Evolutionary conservation across 2,888 invertebrate genomes (phyloP), one percentile per base, ranked within the genome.

Genomic region (Cantharis lateralis): DNA sequence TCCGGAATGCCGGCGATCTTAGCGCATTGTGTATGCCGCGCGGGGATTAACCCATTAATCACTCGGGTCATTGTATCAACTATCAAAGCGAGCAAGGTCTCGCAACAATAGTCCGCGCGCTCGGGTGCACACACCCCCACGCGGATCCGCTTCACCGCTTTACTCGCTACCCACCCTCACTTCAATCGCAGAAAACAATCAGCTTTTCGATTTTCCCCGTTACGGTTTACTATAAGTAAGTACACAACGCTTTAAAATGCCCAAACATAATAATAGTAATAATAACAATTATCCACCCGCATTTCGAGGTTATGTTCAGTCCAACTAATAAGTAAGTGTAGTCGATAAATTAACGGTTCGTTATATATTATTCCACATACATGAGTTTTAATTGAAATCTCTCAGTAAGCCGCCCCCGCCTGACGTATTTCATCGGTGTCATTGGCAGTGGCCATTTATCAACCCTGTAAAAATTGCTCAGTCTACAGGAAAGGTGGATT

Each of bases 41-140:
- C 87, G 87, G 87, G 88, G 88, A 88, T 89, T 88, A 88, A 86
- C 84, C 87, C 88, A 89, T 89, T 89, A 88, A 89, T 89, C 89
- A 88, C 88, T 80, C 84, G 85, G 88, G 88, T 89, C 89, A 89
- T 89, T 89, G 89, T 89, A 89, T 89, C 89, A 88, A 88, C 88
- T 89, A 89, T 88, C 88, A 88, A 88, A 88, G 87, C 87, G 87
- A 85, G 87, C 87, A 86, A 87, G 87, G 88, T 87, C 85, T 87
- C 87, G 87, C 87, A 87, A 88, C 88, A 88, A 87, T 87, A 84
- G 86, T 84, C 85, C 84, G 85, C 84, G 84, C 87, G 86, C 86
- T 86, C 83, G 83, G 82, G 81, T 86, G 87, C 84, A 84, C 86
- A 86, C 85, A 85, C 85, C 85, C 86, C 84, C 82, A 79, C 74